phyloP scores from a whole-genome alignment of 1,140 invertebrate genomes.

The Steinernema feltiae region DNA sequence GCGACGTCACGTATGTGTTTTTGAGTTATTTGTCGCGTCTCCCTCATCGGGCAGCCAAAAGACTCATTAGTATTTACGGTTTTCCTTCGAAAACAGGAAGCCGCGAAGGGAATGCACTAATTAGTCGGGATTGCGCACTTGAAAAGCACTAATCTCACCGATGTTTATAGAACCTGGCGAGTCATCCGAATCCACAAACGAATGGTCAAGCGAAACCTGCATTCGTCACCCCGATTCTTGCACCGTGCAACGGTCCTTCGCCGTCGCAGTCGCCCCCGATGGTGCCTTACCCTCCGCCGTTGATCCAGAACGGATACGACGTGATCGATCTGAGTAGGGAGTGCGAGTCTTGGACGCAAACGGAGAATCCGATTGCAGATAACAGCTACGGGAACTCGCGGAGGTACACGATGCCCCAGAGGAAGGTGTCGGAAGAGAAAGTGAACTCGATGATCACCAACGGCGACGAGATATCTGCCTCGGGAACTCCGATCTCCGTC shows the following conservation, averaged over 20 bases:
- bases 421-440: not conserved
- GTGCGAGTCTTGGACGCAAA: not conserved
- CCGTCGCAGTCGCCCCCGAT: conserved; percentile 2
- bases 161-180: not conserved
- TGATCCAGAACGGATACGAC: not conserved
- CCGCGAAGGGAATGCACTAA: not conserved
- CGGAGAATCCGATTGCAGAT: not conserved
- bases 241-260: not conserved
- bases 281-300: not conserved
- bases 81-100: not conserved
- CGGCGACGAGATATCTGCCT: conserved; percentile 1
- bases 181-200: not conserved
- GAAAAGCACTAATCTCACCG: not conserved
- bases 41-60: not conserved
- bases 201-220: not conserved
- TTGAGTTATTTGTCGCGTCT: not conserved
- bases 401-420: conserved; percentile 2
- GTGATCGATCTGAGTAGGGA: not conserved
- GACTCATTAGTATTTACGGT: not conserved
- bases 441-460: not conserved
- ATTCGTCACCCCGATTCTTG: not conserved
- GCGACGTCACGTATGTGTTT: not conserved
- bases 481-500: not conserved
- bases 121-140: not conserved
- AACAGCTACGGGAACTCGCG: not conserved